Percentiles rank a stretch among this genome's conserved stretches.
Conservation (phyloP, 2,888 invertebrate genomes). For the Anthrax anthrax region DNA sequence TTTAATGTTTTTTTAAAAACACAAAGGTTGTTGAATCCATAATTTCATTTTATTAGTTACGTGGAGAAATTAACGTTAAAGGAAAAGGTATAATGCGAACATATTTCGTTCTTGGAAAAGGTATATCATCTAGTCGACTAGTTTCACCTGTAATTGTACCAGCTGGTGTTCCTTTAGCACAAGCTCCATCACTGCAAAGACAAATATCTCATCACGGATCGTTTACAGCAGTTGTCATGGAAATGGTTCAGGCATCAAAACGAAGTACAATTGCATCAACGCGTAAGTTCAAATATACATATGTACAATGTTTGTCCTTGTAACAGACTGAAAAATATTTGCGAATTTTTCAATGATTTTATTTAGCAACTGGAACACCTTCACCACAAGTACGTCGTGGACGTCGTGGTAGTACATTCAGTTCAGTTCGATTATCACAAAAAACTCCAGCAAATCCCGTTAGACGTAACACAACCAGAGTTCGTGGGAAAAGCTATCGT, state of each 20-base stretch:
- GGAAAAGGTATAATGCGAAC: constrained; percentile 95
- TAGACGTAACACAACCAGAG: constrained; percentile 42
- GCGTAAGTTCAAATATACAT: constrained; percentile 28
- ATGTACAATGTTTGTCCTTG: too few relatives aligned
- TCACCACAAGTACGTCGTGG: constrained; percentile 32
- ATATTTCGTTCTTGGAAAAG: constrained; percentile 67
- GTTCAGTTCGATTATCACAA: constrained; percentile 42
- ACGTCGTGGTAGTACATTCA: constrained; percentile 37
- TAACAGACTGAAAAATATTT: too few relatives aligned
- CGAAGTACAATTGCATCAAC: constrained; percentile 29
- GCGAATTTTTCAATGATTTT: too few relatives aligned
- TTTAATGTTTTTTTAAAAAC: background rate
- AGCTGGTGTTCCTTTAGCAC: constrained; percentile 36
- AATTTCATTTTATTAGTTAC: constrained; percentile 43
- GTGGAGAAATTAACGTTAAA: constrained; percentile 83
- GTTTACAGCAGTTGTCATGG: constrained; percentile 76
- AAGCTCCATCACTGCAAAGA: constrained; percentile 43
- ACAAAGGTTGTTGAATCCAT: too few relatives aligned
- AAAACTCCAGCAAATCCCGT: constrained; percentile 38
- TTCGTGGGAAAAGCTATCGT: constrained; percentile 31
- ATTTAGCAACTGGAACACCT: constrained; percentile 31
- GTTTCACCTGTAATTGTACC: constrained; percentile 28
- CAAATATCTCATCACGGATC: constrained; percentile 61
- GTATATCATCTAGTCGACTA: constrained; percentile 26
- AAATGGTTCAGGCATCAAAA: constrained; percentile 63